Conservation (phyloP, 2,113 vertebrate species). For the Notechis scutatus region DNA sequence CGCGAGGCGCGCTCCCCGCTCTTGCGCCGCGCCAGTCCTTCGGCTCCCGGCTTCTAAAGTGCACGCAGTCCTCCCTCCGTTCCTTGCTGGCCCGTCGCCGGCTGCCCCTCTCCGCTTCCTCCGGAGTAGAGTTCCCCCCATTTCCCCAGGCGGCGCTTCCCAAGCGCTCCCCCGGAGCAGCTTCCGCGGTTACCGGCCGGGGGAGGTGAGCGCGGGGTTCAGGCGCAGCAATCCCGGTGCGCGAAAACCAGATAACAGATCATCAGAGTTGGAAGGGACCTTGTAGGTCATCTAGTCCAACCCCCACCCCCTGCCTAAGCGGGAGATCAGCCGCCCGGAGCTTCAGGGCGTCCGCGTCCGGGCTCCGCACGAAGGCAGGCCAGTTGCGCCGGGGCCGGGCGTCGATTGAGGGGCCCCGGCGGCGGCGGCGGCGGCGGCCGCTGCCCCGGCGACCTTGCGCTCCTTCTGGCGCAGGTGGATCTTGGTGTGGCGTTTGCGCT, state of each 20-base stretch:
- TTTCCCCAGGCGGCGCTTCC: not conserved
- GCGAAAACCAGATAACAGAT: too few species aligned
- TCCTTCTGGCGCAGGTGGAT: slow-evolving; percentile 97
- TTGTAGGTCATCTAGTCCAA: too few species aligned
- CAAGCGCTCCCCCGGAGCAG: not conserved
- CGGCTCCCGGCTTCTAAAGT: not conserved
- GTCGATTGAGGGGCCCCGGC: not conserved
- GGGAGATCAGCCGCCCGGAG: not conserved
- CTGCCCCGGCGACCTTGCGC: slow-evolving; percentile 70
- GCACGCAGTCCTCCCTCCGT: not conserved
- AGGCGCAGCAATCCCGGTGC: not conserved
- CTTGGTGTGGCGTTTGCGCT: slow-evolving; percentile 94
- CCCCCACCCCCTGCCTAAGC: too few species aligned
- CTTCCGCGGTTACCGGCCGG: not conserved
- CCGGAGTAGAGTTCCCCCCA: not conserved
- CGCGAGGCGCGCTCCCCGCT: not conserved
- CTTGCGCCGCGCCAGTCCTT: not conserved
- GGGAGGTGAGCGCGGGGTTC: not conserved
- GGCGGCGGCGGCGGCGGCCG: too few species aligned
- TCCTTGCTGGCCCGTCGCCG: not conserved
- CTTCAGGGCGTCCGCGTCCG: slow-evolving; percentile 66
- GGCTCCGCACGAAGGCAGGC: slow-evolving; percentile 62
- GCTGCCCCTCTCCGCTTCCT: not conserved
- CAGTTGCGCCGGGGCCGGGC: slow-evolving; percentile 5
- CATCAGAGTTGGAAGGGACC: too few species aligned